Evolutionary conservation across 2,888 invertebrate genomes (phyloP), one percentile per base, ranked within the genome.

Genomic region (Criorhina ranunculi): DNA sequence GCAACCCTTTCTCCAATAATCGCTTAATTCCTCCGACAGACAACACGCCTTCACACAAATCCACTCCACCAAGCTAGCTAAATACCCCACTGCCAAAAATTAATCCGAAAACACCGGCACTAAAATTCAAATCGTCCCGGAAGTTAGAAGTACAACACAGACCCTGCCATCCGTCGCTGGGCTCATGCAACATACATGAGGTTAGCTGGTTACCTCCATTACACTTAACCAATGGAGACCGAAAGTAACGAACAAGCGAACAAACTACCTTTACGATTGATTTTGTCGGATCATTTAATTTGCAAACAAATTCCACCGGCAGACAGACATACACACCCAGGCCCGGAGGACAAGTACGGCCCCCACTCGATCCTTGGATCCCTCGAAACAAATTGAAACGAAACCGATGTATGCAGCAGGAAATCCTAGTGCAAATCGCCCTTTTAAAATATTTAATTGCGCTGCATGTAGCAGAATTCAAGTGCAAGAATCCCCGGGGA

Each of bases 251-350:
- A 79, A 79, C 78, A 75, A 83, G 42, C 79, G 69, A 85, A 75
- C 79, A 66, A 85, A 79, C 85, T 78, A 69, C 85, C 85, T 86
- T 81, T 76, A 76, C 85, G 85, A 86, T 86, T 86, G 85, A 86
- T 86, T 86, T 86, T 86, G 85, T 81, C 81, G 85, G 85, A 86
- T 86, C 81, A 86, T 86, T 86, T 86, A 86, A 86, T 86, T 86
- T 86, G 85, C 85, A 86, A 86, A 86, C 85, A 86, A 86, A 80
- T 81, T 86, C 75, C 76, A 62, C 79, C 55, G 55, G 35, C 75
- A 80, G 85, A 76, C 75, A 79, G 64, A 76, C 70, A 59, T 6
- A 53, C 55, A 66, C 69, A 67, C 59, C 55, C 53, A 46, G 35
- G 40, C 59, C 82, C 78, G 35, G 15, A 67, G 83, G 73, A 29